These are phyloP conservation scores for Dryocosmus kuriphilus DNA, from an alignment of 2,888 invertebrate species.

Conservation along the genomic window DNA sequence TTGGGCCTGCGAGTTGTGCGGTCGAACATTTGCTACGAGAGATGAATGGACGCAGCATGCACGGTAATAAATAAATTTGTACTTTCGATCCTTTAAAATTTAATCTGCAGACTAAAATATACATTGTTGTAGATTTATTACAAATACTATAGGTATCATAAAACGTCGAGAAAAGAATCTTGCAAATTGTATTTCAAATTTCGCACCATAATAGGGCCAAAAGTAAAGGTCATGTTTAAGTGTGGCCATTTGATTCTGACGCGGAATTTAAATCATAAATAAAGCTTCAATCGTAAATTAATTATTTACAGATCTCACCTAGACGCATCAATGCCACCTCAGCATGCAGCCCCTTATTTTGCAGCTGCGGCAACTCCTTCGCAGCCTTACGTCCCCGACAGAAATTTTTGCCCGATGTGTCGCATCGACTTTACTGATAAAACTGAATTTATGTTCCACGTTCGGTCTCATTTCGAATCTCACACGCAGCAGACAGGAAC, in stretches of 20 bases:
- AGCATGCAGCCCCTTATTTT: constrained; percentile 76
- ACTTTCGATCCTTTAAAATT: neutral
- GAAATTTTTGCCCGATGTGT: constrained; percentile 83
- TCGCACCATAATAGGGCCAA: neutral
- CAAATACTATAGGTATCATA: neutral
- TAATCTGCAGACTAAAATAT: no score
- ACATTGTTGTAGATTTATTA: neutral
- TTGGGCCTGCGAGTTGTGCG: constrained; percentile 88
- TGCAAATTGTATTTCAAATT: neutral
- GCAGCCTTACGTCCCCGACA: constrained; percentile 73
- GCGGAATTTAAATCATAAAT: neutral
- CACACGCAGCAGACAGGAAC: constrained; percentile 65
- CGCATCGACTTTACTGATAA: constrained; percentile 83
- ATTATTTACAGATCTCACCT: constrained; percentile 69
- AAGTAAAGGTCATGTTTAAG: no score
- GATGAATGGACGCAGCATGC: constrained; percentile 89
- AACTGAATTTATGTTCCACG: constrained; percentile 85
- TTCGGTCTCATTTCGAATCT: constrained; percentile 82
- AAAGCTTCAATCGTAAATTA: neutral
- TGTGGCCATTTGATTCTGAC: no score
- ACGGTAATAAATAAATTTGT: constrained; percentile 74
- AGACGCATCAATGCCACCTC: constrained; percentile 71
- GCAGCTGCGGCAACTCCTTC: constrained; percentile 72
- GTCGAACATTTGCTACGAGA: constrained; percentile 84
- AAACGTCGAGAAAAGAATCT: no score